Conservation (phyloP, 2,888 invertebrate genomes). For the Caenorhabditis sp. region DNA sequence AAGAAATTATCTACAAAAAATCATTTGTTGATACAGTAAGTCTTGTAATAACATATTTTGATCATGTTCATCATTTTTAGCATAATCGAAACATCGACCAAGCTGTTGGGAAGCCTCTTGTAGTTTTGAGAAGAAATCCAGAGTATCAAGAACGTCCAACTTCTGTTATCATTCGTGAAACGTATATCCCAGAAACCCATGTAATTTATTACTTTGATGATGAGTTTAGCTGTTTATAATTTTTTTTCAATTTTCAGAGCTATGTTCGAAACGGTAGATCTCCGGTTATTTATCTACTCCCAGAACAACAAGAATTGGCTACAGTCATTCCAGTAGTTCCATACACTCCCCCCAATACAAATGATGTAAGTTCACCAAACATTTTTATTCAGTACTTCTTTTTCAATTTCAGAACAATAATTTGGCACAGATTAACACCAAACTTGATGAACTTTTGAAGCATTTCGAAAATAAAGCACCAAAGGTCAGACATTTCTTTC, state of each 20-base stretch:
- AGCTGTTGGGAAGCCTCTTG: constrained; percentile 14
- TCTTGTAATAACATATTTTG: background rate
- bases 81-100: constrained; percentile 32
- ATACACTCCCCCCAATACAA: background rate
- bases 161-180: background rate
- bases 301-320: background rate
- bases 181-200: background rate
- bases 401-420: constrained; percentile 16
- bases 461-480: constrained; percentile 21
- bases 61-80: constrained; percentile 7
- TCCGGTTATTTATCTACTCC: background rate
- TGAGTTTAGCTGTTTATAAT: background rate
- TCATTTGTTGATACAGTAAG: constrained; percentile 36
- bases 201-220: constrained; percentile 15
- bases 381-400: no score
- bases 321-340: no score
- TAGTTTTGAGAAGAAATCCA: constrained; percentile 1
- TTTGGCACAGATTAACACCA: constrained; percentile 32
- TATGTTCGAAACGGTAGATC: background rate
- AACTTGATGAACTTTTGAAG: constrained; percentile 27
- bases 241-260: background rate
- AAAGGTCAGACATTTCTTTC: constrained; percentile 19
- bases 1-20: constrained; percentile 36
- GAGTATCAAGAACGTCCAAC: constrained; percentile 15
- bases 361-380: background rate